A percentile compares a stretch with the other conserved stretches of the same genome.
Conservation (phyloP, 2,797 vertebrate species). For the Leontopithecus rosalia region DNA sequence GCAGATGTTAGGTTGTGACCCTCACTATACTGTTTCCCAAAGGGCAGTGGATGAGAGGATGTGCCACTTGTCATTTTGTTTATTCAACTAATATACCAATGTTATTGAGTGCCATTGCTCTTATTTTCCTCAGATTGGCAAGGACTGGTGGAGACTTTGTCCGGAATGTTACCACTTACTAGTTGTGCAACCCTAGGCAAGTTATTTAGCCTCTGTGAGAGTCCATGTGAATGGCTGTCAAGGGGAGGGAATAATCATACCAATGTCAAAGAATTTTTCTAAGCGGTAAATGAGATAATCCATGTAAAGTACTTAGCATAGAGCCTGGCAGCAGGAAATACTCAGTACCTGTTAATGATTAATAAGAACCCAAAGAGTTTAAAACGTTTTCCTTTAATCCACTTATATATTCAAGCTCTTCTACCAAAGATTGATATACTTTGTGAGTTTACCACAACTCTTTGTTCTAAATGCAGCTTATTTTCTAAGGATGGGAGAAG, state of each 20-base stretch:
- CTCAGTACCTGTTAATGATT: not conserved
- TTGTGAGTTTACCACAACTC: not conserved
- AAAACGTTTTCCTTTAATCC: not conserved
- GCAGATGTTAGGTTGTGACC: not conserved
- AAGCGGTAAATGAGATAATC: not conserved
- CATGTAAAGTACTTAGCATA: not conserved
- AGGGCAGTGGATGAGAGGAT: not conserved
- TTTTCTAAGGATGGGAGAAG: not conserved
- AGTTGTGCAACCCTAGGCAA: not conserved
- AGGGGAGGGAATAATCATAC: not conserved
- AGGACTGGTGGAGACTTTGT: conserved; percentile 9
- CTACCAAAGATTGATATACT: not conserved
- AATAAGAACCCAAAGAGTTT: not conserved
- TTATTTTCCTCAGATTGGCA: not conserved
- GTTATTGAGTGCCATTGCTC: not conserved
- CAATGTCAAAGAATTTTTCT: not conserved
- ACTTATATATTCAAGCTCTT: not conserved
- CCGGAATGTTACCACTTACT: not conserved
- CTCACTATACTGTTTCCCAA: not conserved
- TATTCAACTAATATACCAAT: not conserved
- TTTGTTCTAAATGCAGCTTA: not conserved
- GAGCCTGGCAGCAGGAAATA: not conserved
- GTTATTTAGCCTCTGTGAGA: not conserved
- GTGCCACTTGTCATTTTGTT: not conserved
- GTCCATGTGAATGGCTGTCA: not conserved